Conservation (phyloP, 2,888 invertebrate genomes). For the Didymodactylos carnosus region DNA sequence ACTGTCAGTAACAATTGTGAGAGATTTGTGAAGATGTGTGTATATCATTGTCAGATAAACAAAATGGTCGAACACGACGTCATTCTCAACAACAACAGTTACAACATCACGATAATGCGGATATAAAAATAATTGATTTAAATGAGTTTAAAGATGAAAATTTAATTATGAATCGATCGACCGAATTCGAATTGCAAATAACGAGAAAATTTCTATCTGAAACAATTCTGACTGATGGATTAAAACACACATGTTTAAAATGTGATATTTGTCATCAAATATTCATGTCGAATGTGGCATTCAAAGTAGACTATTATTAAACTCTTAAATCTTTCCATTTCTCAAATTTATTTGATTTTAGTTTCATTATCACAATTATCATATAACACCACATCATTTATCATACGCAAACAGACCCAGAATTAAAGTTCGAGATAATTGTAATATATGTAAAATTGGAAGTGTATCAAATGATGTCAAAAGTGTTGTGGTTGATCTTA, state of each 20-base stretch:
- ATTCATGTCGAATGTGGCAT: neutral
- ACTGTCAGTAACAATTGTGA: too few species aligned
- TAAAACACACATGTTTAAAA: neutral
- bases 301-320: neutral
- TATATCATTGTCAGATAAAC: too few species aligned
- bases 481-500: neutral
- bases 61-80: neutral
- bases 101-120: neutral
- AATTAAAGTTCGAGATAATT: neutral
- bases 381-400: neutral
- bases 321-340: too few species aligned
- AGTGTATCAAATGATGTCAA: neutral
- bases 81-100: neutral
- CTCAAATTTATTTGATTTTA: too few species aligned
- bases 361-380: neutral
- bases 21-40: too few species aligned
- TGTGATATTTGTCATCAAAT: neutral
- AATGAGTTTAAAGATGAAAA: neutral
- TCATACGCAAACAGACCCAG: neutral
- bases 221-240: neutral
- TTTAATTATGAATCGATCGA: neutral
- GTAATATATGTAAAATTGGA: neutral
- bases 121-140: neutral
- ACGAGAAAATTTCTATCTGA: neutral
- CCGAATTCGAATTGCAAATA: neutral